Base-by-base conservation (phyloP, 1,140 invertebrate genomes). In the Drosophila takahashii region DNA sequence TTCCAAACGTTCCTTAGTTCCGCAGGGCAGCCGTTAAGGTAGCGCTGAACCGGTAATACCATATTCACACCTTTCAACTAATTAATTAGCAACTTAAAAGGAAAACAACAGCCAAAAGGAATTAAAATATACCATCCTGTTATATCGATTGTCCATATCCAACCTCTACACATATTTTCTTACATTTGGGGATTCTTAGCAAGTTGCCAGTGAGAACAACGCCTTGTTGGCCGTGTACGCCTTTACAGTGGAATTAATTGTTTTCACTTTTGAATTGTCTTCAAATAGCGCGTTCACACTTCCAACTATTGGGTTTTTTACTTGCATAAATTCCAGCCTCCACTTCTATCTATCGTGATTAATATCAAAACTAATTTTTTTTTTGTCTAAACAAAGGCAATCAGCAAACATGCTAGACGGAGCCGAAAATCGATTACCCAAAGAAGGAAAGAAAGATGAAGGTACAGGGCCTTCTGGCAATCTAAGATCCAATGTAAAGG, bases 201-300 rank as follows among this genome's bases (percentile, higher is more conserved):
- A 41, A 41, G 37, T 41, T 41, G 37, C 37, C 37, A 41, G 37
- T 41, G 39, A 41, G 39, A 41, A 41, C 5, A 15, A 15, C 37
- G n/a, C 37, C n/a, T 41, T 41, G 13, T 41, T 41, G 37, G 37
- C 37, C n/a, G n/a, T 41, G 37, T 41, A 41, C 37, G 37, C 37
- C n/a, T 41, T 41, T 41, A 41, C n/a, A 41, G 37, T 41, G 7
- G 6, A 41, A 41, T 41, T 41, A 41, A 15, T 41, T 7, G 39
- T 41, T 41, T 15, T 41, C 39, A 41, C 37, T 41, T 41, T 41
- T 15, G 4, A 41, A 41, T n/a, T 37, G 13, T 37, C 6, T 11
- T 13, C 8, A 6, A 32, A 32, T 32, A 32, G 29, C 1, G 29
- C 29, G 29, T 5, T 32, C 29, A 6, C 3, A 32, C 5, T 32